These are phyloP conservation scores for Unio pictorum DNA, from an alignment of 2,888 invertebrate genomes.

Conservation along the genomic window DNA sequence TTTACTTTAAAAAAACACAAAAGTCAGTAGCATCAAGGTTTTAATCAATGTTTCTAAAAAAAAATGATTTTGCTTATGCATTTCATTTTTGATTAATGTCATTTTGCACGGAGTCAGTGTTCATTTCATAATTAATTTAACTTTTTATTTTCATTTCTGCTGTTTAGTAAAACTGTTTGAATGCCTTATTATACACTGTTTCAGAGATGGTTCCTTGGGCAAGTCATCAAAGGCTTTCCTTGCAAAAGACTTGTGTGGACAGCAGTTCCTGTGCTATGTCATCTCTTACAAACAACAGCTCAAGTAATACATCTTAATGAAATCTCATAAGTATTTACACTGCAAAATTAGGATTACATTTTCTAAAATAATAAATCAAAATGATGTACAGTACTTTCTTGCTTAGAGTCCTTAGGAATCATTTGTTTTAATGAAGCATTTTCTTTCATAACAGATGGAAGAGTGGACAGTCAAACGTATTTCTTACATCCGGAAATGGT, in stretches of 20 bases:
- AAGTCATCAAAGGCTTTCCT: slow-evolving; percentile 85
- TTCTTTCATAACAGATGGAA: neutral
- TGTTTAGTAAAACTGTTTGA: neutral
- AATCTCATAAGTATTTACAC: neutral
- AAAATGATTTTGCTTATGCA: neutral
- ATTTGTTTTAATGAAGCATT: neutral
- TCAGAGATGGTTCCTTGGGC: slow-evolving; percentile 71
- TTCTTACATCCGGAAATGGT: too few species aligned
- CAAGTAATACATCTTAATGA: slow-evolving; percentile 69
- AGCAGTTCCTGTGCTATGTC: slow-evolving; percentile 87
- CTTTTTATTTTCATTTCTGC: too few species aligned
- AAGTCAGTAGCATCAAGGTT: too few species aligned
- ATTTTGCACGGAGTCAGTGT: neutral
- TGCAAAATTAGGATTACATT: neutral
- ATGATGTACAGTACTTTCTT: neutral
- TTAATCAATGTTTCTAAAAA: neutral
- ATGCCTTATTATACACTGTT: slow-evolving; percentile 23
- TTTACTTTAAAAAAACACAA: too few species aligned
- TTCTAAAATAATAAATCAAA: too few species aligned
- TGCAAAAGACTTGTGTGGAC: slow-evolving; percentile 88
- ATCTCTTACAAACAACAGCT: slow-evolving; percentile 79
- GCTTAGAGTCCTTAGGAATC: neutral
- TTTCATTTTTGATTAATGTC: neutral
- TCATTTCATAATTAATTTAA: too few species aligned
- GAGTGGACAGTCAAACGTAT: too few species aligned